Evolutionary conservation across 1,140 invertebrate genomes (phyloP).

Genomic region (Drosophila kikkawai): DNA sequence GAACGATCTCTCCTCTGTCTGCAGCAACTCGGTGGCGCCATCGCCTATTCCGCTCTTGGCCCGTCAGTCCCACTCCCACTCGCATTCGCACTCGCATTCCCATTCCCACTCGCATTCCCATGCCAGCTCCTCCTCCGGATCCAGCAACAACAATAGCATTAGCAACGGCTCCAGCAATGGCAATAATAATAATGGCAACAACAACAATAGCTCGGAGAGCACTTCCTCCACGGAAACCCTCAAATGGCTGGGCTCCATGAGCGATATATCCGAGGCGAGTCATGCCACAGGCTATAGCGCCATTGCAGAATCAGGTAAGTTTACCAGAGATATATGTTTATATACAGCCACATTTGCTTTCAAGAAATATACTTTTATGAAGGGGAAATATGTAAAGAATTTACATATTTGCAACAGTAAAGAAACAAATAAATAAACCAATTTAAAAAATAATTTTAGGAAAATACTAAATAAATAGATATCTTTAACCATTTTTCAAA

Average conservation of each 20-base stretch:
- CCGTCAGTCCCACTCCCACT: constrained; percentile 55
- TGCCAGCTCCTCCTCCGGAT: constrained; percentile 35
- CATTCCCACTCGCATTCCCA: constrained; percentile 36
- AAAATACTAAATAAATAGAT: neutral
- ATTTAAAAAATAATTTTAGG: too few relatives aligned
- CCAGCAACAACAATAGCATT: constrained; percentile 45
- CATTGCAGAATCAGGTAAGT: constrained; percentile 83
- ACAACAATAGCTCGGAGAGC: constrained; percentile 87
- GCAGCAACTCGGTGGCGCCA: constrained; percentile 79
- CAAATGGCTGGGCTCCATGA: constrained; percentile 93
- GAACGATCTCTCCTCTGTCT: constrained; percentile 85
- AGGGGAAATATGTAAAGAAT: neutral
- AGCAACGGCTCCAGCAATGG: constrained; percentile 36
- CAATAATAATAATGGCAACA: constrained; percentile 12
- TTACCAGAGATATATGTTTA: neutral
- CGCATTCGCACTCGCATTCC: constrained; percentile 36
- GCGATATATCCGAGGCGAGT: constrained; percentile 90
- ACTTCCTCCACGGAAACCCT: constrained; percentile 92
- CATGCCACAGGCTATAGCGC: constrained; percentile 83
- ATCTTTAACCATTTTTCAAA: neutral
- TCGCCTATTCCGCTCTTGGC: constrained; percentile 73
- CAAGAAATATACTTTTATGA: neutral
- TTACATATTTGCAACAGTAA: too few relatives aligned
- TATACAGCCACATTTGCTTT: neutral
- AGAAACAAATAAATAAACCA: neutral